phyloP scores from a whole-genome alignment of 1,140 invertebrate species.

The Drosophila burlai region DNA sequence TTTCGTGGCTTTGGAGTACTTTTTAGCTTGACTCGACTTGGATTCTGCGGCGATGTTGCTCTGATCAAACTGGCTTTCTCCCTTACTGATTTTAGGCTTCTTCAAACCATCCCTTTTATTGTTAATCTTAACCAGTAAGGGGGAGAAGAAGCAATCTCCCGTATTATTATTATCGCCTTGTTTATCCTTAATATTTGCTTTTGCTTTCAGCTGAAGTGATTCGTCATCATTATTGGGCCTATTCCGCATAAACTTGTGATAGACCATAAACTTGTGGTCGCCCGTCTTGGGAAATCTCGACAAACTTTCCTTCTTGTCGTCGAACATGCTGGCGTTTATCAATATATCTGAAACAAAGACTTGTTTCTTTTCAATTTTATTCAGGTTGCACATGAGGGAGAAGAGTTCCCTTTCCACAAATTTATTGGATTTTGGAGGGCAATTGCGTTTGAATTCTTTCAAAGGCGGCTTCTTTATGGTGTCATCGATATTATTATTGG shows the following conservation, averaged over 20 bases:
- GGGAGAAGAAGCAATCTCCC: slow-evolving; percentile 43
- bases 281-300: slow-evolving; percentile 39
- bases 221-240: slow-evolving; percentile 13
- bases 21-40: slow-evolving; percentile 21
- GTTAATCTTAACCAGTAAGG: slow-evolving; percentile 27
- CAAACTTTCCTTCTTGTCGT: slow-evolving; percentile 51
- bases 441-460: slow-evolving; percentile 57
- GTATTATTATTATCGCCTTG: not conserved
- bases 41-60: slow-evolving; percentile 8
- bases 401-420: slow-evolving; percentile 70
- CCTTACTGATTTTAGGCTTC: slow-evolving; percentile 13
- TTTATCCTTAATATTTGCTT: not conserved
- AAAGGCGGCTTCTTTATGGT: slow-evolving; percentile 39
- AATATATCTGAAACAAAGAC: slow-evolving; percentile 71
- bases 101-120: slow-evolving; percentile 37
- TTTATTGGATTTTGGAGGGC: slow-evolving; percentile 55
- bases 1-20: not conserved
- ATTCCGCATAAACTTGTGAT: slow-evolving; percentile 43
- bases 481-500: slow-evolving; percentile 55
- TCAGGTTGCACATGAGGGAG: slow-evolving; percentile 68
- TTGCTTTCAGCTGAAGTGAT: slow-evolving; percentile 22
- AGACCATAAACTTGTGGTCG: slow-evolving; percentile 38
- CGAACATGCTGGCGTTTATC: slow-evolving; percentile 65
- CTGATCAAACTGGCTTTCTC: slow-evolving; percentile 17
- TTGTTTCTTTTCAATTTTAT: slow-evolving; percentile 65